Conservation (phyloP, 2,113 vertebrate species). For the Himantopus leucocephalus region DNA sequence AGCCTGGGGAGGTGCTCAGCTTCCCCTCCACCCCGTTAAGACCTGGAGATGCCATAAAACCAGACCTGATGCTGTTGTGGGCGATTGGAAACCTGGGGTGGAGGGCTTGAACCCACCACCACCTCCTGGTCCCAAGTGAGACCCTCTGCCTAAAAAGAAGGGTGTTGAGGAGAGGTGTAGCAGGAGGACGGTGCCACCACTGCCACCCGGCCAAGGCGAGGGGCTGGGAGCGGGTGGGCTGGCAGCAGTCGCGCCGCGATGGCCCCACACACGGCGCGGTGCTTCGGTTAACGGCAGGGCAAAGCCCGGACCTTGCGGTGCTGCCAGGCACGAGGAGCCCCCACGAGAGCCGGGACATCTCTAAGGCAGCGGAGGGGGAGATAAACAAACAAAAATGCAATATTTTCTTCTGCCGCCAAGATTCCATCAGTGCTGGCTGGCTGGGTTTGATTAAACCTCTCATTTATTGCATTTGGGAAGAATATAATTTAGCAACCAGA, state of each 20-base stretch:
- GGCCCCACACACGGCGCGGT: accelerated
- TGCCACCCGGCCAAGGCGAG: not conserved
- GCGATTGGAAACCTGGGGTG: not conserved
- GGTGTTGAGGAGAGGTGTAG: not conserved
- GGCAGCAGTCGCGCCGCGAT: accelerated
- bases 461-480: not conserved
- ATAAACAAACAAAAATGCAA: not conserved
- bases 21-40: accelerated
- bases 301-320: accelerated
- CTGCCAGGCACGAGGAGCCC: not conserved
- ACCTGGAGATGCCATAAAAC: not conserved
- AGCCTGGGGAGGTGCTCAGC: not conserved
- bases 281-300: not conserved
- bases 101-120: not conserved
- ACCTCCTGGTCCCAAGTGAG: not conserved
- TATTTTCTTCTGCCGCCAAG: not conserved
- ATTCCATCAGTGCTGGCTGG: slow-evolving; percentile 22
- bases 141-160: not conserved
- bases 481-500: not conserved
- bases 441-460: slow-evolving; percentile 12
- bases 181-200: not conserved
- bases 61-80: accelerated
- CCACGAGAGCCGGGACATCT: accelerated
- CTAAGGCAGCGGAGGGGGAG: not conserved
- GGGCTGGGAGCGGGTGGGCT: not conserved